These are phyloP conservation scores for Phycodurus eques DNA, from an alignment of 2,113 vertebrate species.

Conservation along the genomic window DNA sequence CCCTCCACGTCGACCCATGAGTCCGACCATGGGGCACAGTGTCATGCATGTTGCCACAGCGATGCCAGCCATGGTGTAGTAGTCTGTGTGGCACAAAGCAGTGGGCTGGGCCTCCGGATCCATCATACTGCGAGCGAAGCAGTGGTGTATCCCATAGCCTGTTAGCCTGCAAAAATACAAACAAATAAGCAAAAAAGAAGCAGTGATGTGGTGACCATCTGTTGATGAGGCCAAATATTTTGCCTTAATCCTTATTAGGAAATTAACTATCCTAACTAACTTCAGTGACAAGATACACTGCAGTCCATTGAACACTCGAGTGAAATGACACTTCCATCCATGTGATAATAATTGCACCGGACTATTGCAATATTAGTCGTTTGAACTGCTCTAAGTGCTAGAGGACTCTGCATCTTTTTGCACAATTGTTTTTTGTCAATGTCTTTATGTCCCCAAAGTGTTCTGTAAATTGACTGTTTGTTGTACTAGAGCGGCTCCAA, in stretches of 20 bases:
- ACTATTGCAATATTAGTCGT: too few relatives aligned
- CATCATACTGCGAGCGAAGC: conserved; percentile 94
- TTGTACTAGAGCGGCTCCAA: too few relatives aligned
- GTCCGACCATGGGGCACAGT: conserved; percentile 84
- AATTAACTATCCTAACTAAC: not conserved
- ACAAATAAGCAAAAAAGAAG: conserved; percentile 5
- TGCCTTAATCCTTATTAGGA: not conserved
- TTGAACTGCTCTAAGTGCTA: too few relatives aligned
- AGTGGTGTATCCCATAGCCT: conserved; percentile 94
- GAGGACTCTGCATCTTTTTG: too few relatives aligned
- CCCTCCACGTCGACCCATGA: conserved; percentile 89
- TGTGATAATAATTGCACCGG: too few relatives aligned
- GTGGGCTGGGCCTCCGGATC: conserved; percentile 83
- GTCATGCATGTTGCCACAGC: conserved; percentile 88
- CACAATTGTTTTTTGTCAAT: too few relatives aligned
- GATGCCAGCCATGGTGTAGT: conserved; percentile 91
- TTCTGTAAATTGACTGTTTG: too few relatives aligned
- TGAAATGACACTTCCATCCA: too few relatives aligned
- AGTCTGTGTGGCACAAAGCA: conserved; percentile 82
- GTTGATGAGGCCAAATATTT: not conserved
- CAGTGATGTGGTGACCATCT: not conserved
- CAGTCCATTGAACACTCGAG: too few relatives aligned
- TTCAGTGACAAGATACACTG: too few relatives aligned
- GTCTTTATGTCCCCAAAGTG: too few relatives aligned
- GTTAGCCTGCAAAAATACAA: conserved; percentile 77